Evolutionary conservation across 2,113 vertebrate genomes (phyloP), one percentile per base, ranked within the genome.

Genomic region (Anas platyrhynchos): DNA sequence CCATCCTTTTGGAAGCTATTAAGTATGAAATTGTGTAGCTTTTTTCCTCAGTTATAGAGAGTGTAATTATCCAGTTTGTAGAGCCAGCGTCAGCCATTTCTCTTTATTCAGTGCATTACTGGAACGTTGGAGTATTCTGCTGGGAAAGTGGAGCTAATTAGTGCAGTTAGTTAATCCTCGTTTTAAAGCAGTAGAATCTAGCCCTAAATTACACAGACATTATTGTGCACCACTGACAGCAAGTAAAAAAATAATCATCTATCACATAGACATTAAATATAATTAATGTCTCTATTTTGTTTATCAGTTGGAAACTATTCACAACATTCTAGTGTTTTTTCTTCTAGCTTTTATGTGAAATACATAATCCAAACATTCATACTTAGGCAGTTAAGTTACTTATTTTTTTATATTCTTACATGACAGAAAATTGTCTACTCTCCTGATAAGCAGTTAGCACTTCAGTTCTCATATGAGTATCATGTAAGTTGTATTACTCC

Each of bases 1-100:
- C 98, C 85, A 99, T 99, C 86, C 61, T 99, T 11, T 94, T 98
- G 59, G 98, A 99, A 81, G 98, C 98, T 11, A 98, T 99, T 93
- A 98, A 97, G 99, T 99, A 98, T 94, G 98, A 94, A 91, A 71
- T 34, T 41, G 8, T 48, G 16, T 61, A 91, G 31, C 21, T 93
- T 80, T 79, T 74, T 77, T 69, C 18, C 11, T 55, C 13, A 31
- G 21, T 88, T 83, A 38, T 48, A 80, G 76, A 36, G 46, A 82
- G 59, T 0, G 1, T 85, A 63, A 48, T 71, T 81, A 23, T 75
- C 23, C 20, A 43, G 5, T 13, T 41, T 72, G 16, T 55, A 73
- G 41, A 7, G 27, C 32, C 21, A 68, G 34, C 48, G 67, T 88
- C 34, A 79, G 31, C 6, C 7, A 36, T 89, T 86, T 68, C 18